Evolutionary conservation across 2,113 vertebrate species (phyloP).

Genomic region (Naja naja): DNA sequence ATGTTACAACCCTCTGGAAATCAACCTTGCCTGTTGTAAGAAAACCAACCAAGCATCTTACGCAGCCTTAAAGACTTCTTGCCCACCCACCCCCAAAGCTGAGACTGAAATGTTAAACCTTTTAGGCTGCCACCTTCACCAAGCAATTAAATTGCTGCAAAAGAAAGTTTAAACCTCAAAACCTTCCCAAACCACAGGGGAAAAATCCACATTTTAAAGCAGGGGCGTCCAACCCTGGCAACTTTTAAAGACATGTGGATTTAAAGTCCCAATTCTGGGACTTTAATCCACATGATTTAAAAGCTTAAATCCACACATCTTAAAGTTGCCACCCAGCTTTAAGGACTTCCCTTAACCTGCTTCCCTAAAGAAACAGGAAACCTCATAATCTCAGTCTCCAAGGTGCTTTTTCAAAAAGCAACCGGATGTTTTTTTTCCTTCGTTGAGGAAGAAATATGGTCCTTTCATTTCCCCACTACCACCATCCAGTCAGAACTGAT

Average conservation of each 20-base stretch:
- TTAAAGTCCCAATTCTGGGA: too few species aligned
- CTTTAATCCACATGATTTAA: not conserved
- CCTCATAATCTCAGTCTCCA: not conserved
- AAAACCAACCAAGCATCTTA: not conserved
- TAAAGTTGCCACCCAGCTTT: not conserved
- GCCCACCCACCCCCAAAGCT: fast-evolving
- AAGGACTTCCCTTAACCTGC: not conserved
- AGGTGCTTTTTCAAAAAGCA: too few species aligned
- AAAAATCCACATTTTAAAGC: fast-evolving
- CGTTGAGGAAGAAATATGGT: too few species aligned
- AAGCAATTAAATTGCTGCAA: not conserved
- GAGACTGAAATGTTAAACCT: not conserved
- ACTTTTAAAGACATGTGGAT: not conserved
- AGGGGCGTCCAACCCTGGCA: not conserved
- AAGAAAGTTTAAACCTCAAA: not conserved
- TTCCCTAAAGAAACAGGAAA: not conserved
- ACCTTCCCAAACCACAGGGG: not conserved
- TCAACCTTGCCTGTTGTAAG: not conserved
- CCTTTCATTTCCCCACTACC: too few species aligned
- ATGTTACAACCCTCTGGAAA: not conserved
- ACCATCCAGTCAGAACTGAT: too few species aligned
- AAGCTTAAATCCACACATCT: not conserved
- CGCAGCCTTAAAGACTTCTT: not conserved
- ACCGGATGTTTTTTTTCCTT: too few species aligned
- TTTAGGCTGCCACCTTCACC: not conserved